Percentiles rank a stretch among this genome's conserved stretches.
Conservation (phyloP, 92 coral and sea anemone genomes). For the Pocillopora meandrina region DNA sequence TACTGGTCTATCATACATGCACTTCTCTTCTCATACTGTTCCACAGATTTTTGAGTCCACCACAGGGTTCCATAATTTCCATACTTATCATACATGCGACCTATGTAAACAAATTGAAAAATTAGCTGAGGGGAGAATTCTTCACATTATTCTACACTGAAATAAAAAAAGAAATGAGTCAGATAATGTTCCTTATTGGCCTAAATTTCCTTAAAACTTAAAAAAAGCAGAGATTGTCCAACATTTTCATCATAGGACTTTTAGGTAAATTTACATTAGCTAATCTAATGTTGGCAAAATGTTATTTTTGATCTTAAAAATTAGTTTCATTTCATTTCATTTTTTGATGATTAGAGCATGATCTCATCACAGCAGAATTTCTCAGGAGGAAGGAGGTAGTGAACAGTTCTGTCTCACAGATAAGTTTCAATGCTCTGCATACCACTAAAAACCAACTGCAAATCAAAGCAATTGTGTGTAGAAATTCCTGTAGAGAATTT, state of each 20-base stretch:
- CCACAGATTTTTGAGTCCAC: slow-evolving; percentile 81
- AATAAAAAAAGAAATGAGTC: neutral
- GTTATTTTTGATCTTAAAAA: no score
- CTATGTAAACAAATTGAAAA: slow-evolving; percentile 24
- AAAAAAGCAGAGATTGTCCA: no score
- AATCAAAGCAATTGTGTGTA: neutral
- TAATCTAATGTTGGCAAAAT: no score
- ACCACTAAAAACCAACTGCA: neutral
- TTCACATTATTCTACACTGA: neutral
- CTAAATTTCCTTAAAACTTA: no score
- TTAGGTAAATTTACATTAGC: no score
- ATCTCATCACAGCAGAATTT: no score
- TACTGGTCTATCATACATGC: slow-evolving; percentile 78
- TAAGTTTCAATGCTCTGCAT: no score
- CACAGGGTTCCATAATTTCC: slow-evolving; percentile 84
- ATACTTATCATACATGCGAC: slow-evolving; percentile 81
- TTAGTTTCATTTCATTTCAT: no score
- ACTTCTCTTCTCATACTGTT: slow-evolving; percentile 60
- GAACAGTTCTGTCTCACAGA: no score
- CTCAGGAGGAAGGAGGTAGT: no score
- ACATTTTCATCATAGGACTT: no score
- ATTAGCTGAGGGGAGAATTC: neutral
- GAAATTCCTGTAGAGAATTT: neutral
- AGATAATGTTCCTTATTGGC: neutral
- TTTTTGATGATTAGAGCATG: no score